phyloP scores from a whole-genome alignment of 2,797 vertebrate species.

The Danio jaintianensis region DNA sequence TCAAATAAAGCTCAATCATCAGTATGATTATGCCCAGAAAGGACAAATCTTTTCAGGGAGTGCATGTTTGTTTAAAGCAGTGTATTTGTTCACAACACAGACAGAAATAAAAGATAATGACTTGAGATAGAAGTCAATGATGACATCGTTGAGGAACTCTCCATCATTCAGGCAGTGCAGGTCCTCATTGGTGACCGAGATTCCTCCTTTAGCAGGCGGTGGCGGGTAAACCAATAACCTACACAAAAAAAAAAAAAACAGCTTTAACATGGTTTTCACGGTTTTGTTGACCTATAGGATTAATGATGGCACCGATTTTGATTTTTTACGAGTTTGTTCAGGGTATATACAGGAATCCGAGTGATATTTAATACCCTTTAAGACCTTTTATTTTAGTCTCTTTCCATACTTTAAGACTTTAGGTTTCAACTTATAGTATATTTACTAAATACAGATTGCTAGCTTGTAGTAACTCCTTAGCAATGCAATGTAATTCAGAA shows the following conservation, averaged over 20 bases:
- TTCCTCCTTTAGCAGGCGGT: conserved; percentile 95
- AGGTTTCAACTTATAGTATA: no score
- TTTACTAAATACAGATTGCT: no score
- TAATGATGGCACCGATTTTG: no score
- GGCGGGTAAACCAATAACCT: conserved; percentile 97
- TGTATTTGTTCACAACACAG: background rate
- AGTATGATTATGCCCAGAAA: background rate
- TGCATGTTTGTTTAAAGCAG: background rate
- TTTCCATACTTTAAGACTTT: no score
- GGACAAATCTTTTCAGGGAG: background rate
- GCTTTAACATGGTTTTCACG: background rate
- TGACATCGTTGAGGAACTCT: conserved; percentile 98
- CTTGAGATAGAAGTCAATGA: conserved; percentile 99
- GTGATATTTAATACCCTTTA: no score
- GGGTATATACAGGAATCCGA: no score
- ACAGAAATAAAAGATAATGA: conserved; percentile 73
- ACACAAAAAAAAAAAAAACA: conserved; percentile 32
- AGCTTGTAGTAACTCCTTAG: no score
- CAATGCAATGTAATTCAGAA: no score
- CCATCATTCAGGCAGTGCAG: conserved; percentile 97
- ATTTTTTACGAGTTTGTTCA: no score
- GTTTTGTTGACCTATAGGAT: no score
- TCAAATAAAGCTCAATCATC: background rate
- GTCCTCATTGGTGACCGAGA: conserved; percentile 97
- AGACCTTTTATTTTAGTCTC: no score